These are phyloP conservation scores for Anolis sagrei DNA, from an alignment of 2,113 vertebrate genomes.

Conservation along the genomic window DNA sequence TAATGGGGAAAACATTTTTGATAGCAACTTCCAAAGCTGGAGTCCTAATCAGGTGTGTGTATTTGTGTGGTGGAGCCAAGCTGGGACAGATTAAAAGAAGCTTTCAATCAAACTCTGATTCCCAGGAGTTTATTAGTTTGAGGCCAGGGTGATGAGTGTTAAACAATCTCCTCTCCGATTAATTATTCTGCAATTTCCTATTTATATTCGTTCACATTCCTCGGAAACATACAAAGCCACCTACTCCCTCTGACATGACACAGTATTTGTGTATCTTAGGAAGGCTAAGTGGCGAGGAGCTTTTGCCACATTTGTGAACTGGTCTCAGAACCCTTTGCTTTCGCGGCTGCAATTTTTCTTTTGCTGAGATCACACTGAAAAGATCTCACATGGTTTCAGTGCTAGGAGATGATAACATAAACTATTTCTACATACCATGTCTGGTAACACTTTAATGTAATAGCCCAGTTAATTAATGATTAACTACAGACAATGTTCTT, in stretches of 20 bases:
- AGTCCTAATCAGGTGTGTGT: neutral
- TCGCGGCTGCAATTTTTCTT: conserved; percentile 74
- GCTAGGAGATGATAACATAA: conserved; percentile 81
- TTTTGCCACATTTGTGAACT: conserved; percentile 54
- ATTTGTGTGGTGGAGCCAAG: conserved; percentile 5
- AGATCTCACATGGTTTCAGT: conserved; percentile 77
- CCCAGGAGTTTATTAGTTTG: conserved; percentile 27
- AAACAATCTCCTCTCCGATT: conserved; percentile 32
- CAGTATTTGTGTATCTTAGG: conserved; percentile 50
- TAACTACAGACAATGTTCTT: conserved; percentile 81
- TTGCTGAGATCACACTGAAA: conserved; percentile 79
- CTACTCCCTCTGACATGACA: conserved; percentile 30
- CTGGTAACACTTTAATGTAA: conserved; percentile 87
- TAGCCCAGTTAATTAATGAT: conserved; percentile 83
- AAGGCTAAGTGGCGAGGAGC: conserved; percentile 68
- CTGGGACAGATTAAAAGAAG: neutral
- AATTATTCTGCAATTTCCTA: conserved; percentile 31
- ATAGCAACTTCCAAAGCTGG: too few relatives aligned
- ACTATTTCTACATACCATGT: conserved; percentile 85
- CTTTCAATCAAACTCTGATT: conserved; percentile 14
- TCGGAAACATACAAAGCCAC: neutral
- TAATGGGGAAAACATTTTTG: too few relatives aligned
- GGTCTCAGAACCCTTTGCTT: conserved; percentile 65
- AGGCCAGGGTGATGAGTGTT: conserved; percentile 24
- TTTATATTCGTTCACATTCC: conserved; percentile 37